Base-by-base conservation (phyloP, 1,140 invertebrate genomes). In the Trichogramma pretiosum region DNA sequence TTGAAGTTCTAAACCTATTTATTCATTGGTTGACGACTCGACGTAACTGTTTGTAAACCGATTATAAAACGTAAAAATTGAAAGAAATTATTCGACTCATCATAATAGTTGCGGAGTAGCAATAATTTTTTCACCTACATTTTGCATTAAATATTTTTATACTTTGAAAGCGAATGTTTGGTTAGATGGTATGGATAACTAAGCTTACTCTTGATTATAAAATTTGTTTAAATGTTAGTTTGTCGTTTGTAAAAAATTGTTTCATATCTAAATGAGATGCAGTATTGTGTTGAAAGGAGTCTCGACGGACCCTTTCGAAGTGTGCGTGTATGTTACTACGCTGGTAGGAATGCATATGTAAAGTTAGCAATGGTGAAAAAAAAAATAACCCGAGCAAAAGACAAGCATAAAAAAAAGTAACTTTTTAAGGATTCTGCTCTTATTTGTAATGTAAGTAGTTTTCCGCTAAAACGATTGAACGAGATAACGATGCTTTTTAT, bases 401-500 rank as follows among this genome's bases (percentile, higher is more conserved):
- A n/a, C n/a, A n/a, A n/a, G n/a, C n/a, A n/a, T n/a, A n/a, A n/a
- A n/a, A 30, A 40, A 33, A 17, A 40, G 21, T 44, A 43, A 39
- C 42, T 50, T 49, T 50, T 49, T 38, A 50, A 36, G 7, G 16
- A 45, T 22, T 46, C 19, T 40, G 34, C 22, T 41, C 22, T 51
- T 41, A 36, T 41, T 46, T 46, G n/a, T 34, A 40, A 47, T 38
- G 19, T 16, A 37, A 34, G 35, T 22, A 26, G 46, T 46, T 35
- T 23, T 53, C 22, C 42, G 34, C 38, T 42, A 28, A 46, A 46
- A 33, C 21, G 41, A 32, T 49, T 19, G 28, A 36, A 43, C 28
- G 39, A 54, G 22, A 62, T 69, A 67, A 69, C 59, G 62, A 68
- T 62, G 67, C 68, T 70, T 71, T 71, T 71, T 71, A 71, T 71